phyloP scores from a whole-genome alignment of 2,888 invertebrate species.

The Acanthococcus lagerstroemiae region DNA sequence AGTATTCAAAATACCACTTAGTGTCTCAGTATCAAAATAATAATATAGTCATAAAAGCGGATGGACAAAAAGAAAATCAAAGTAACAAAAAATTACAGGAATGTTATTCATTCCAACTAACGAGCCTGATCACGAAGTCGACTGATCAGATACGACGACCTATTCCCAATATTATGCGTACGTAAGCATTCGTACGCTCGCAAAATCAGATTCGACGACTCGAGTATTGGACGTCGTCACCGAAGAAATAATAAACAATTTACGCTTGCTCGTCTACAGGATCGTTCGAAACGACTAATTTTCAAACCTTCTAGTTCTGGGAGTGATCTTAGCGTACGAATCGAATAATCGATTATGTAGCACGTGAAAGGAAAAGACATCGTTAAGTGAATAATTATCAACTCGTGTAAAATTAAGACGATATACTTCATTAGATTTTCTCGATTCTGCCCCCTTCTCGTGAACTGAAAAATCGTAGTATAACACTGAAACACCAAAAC shows the following conservation, averaged over 20 bases:
- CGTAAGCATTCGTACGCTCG: conserved; percentile 1
- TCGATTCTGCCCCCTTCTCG: background rate
- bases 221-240: background rate
- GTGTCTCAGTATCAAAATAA: too few relatives aligned
- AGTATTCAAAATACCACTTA: too few relatives aligned
- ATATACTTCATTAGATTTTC: background rate
- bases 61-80: too few relatives aligned
- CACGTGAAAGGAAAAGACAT: background rate
- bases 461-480: background rate
- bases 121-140: background rate
- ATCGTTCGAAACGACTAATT: background rate
- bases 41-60: too few relatives aligned
- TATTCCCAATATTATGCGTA: conserved; percentile 4
- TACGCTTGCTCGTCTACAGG: background rate
- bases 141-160: background rate
- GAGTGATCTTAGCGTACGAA: background rate
- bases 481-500: background rate
- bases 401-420: background rate
- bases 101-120: background rate
- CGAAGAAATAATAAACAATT: background rate
- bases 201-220: background rate
- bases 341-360: background rate
- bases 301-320: background rate
- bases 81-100: too few relatives aligned
- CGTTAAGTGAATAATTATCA: background rate